Evolutionary conservation across 2,888 invertebrate species (phyloP).

Genomic region (Lycocerus yunnanus): DNA sequence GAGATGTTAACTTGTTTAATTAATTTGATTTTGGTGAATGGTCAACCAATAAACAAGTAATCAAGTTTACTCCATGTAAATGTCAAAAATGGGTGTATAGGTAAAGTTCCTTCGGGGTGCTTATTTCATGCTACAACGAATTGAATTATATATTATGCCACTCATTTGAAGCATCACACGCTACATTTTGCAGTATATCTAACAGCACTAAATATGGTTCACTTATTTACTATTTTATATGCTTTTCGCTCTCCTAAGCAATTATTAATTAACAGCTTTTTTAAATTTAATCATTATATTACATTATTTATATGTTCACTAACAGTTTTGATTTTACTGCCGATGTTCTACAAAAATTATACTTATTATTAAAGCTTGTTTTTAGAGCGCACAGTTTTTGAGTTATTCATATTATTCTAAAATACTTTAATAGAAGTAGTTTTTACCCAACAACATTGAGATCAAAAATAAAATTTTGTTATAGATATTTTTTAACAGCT

Average conservation of each 20-base stretch:
- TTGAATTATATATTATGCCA: slow-evolving; percentile 27
- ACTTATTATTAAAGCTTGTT: background rate
- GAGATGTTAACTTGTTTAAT: background rate
- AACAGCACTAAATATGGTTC: slow-evolving; percentile 8
- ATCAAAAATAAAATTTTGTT: too few species aligned
- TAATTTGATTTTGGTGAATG: slow-evolving; percentile 8
- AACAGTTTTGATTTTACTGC: background rate
- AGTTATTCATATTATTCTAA: too few species aligned
- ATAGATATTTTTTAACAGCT: too few species aligned
- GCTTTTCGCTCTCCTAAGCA: background rate
- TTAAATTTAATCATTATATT: background rate
- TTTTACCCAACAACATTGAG: too few species aligned
- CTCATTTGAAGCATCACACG: slow-evolving; percentile 24
- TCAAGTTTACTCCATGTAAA: slow-evolving; percentile 22
- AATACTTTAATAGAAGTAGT: too few species aligned
- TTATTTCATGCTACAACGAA: slow-evolving; percentile 31
- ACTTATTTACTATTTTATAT: slow-evolving; percentile 4
- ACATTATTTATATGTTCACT: background rate
- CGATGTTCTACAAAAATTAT: background rate
- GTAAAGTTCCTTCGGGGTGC: slow-evolving; percentile 24
- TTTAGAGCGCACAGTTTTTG: too few species aligned
- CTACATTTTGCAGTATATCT: slow-evolving; percentile 18
- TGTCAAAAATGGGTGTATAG: slow-evolving; percentile 26
- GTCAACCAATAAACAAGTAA: slow-evolving; percentile 29
- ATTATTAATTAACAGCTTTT: background rate